Evolutionary conservation across 2,888 invertebrate genomes (phyloP).

Genomic region (Bhutanitis thaidina): DNA sequence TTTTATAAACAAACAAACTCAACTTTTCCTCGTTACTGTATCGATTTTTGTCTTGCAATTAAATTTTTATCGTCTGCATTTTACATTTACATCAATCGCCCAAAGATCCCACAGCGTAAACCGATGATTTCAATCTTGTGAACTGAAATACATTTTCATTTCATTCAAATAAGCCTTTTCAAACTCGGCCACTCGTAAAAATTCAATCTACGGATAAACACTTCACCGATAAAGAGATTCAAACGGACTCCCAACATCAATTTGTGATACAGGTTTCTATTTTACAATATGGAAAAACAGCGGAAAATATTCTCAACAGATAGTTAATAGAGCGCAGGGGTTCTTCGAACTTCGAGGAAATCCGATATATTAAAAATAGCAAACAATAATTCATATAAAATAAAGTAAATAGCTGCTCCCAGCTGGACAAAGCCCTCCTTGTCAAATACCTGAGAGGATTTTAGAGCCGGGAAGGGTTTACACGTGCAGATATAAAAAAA

Average conservation of each 20-base stretch:
- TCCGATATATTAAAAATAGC: not conserved
- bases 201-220: constrained; percentile 26
- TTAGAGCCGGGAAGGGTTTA: too few species aligned
- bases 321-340: too few species aligned
- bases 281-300: constrained; percentile 21
- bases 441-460: too few species aligned
- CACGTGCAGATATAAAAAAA: too few species aligned
- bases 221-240: constrained; percentile 27
- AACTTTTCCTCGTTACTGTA: too few species aligned
- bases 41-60: too few species aligned
- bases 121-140: constrained; percentile 20
- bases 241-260: constrained; percentile 27
- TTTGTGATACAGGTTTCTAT: constrained; percentile 24
- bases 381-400: too few species aligned
- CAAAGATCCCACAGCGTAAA: constrained; percentile 17
- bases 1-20: too few species aligned
- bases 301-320: constrained; percentile 25
- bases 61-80: constrained; percentile 6
- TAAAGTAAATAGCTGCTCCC: too few species aligned
- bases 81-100: constrained; percentile 12
- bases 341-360: not conserved
- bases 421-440: too few species aligned
- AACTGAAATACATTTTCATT: constrained; percentile 21
- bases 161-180: constrained; percentile 22
- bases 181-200: constrained; percentile 21